Base-by-base conservation (phyloP, 2,888 invertebrate species). In the Hyppa rectilinea region DNA sequence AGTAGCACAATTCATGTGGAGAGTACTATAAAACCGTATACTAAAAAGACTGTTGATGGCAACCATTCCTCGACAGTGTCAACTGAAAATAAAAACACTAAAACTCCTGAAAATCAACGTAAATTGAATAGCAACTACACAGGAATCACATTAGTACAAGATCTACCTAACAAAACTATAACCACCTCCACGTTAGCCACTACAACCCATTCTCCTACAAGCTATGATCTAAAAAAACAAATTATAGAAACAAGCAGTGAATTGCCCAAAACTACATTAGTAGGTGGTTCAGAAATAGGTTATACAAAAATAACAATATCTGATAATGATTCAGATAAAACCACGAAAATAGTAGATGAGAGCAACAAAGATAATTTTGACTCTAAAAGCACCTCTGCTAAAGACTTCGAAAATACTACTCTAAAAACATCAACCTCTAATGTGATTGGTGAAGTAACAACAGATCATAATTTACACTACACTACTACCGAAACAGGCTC, bases 81-180 rank as follows among this genome's bases (percentile, higher is more conserved):
- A 2, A 84, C 80, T 68, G 94, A 95, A 82, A 95, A 90, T 81
- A 94, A 93, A 89, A 93, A 93, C 77, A 92, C 93, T 9, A 95
- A 95, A 85, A 92, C 92, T 5, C 91, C 93, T n/a, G 95, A 95
- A 85, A 95, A 95, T 85, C 94, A 94, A 89, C 87, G 95, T 71
- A 91, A 95, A 80, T 84, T 95, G 66, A 94, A 92, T 74, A 93
- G 90, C 67, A 94, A 94, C 67, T 93, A 89, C 75, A 94, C 94
- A 20, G 87, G 85, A 38, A 82, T 87, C 31, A 84, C 85, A 23
- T 65, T 84, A 59, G 38, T 78, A 65, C 81, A 80, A 84, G 83
- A 80, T 43, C 36, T 75, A 71, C 76, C 80, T n/a, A 74, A 68
- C 47, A 80, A 75, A 74, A 84, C 79, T 63, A 67, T 62, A 60